Base-by-base conservation (phyloP, 2,113 vertebrate genomes). In the Trogon surrucura region DNA sequence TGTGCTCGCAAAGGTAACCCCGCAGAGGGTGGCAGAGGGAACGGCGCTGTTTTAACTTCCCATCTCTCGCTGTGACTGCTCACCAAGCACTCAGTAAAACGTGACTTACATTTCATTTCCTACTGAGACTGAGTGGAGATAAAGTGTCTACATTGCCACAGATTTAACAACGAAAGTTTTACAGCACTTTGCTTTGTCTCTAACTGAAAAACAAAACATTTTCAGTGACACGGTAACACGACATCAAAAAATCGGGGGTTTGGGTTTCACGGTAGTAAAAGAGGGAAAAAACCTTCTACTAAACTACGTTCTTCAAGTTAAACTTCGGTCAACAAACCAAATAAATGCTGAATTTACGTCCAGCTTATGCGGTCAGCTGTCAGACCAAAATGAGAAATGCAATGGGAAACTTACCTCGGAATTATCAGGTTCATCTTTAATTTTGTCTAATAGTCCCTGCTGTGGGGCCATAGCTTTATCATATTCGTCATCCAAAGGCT, bases 401-500 rank as follows among this genome's bases (percentile, higher is more conserved):
- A 85, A 90, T n/a, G 92, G 88, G 91, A 96, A 92, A 97, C 98
- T 97, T 95, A 99, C 99, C 98, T 98, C 98, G 65, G 97, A 91
- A 91, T 97, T 98, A 92, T 99, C 99, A 89, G 99, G 99, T 97
- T 99, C 99, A 93, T 99, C 99, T 97, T 99, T 99, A 97, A 99
- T 97, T 98, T 97, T 98, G 80, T 97, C 98, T 97, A 98, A 96
- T 50, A 99, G 96, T 93, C 98, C 96, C 61, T 98, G 93, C 69
- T 98, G 98, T 95, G 98, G 98, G 85, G 98, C 97, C 88, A 99
- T 97, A 82, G 99, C 99, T 96, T 98, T 98, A 80, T 99, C 98
- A 96, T 99, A 99, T 97, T 99, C 99, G 95, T 99, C 99, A 91
- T 99, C 99, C 96, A 99, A 97, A 88, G 99, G 99, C 97, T 99